Percentiles rank a stretch among this genome's conserved stretches.
Conservation (phyloP, 2,888 invertebrate species). For the Mellilla xanthometata region DNA sequence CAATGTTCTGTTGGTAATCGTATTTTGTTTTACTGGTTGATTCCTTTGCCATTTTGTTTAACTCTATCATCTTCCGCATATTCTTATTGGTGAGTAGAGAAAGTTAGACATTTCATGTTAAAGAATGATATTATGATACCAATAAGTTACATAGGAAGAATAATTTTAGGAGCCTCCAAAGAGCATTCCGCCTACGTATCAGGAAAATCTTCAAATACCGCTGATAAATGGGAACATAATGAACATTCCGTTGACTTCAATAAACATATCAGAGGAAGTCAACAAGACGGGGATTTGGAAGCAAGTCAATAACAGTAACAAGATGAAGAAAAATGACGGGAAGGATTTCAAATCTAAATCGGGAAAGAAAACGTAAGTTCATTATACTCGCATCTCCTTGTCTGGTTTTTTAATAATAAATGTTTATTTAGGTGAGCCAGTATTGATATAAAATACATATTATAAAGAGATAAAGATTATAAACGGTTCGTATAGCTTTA, state of each 20-base stretch:
- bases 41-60: slow-evolving; percentile 41
- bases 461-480: too few relatives aligned
- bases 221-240: slow-evolving; percentile 94
- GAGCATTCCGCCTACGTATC: slow-evolving; percentile 73
- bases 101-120: slow-evolving; percentile 23
- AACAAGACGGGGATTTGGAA: slow-evolving; percentile 97
- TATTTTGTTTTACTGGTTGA: slow-evolving; percentile 61
- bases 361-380: slow-evolving; percentile 74
- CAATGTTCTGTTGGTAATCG: slow-evolving; percentile 48
- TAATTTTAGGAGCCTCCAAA: slow-evolving; percentile 72
- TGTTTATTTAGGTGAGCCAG: too few relatives aligned
- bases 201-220: slow-evolving; percentile 92
- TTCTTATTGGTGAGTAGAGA: slow-evolving; percentile 41
- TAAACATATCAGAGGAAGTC: slow-evolving; percentile 96
- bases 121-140: slow-evolving; percentile 16
- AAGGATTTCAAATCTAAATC: slow-evolving; percentile 63
- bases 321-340: slow-evolving; percentile 60
- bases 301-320: slow-evolving; percentile 89
- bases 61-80: slow-evolving; percentile 36
- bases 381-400: too few relatives aligned
- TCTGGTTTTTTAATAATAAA: too few relatives aligned
- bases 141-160: slow-evolving; percentile 47
- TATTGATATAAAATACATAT: too few relatives aligned
- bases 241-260: slow-evolving; percentile 92
- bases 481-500: too few relatives aligned